These are phyloP conservation scores for Scaptomyza cyrtandrae DNA, from an alignment of 2,888 invertebrate species.

Conservation along the genomic window DNA sequence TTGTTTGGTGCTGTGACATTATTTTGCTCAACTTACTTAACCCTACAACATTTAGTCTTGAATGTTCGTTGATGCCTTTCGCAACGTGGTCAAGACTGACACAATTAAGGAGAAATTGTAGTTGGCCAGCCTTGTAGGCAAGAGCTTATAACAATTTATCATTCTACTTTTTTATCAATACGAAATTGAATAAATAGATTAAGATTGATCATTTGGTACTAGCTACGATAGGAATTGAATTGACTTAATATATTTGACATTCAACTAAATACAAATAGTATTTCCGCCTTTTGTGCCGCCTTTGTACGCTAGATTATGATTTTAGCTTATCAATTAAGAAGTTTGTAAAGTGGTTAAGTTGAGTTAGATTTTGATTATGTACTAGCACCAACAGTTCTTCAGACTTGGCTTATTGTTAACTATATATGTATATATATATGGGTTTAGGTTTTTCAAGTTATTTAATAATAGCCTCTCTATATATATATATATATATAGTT, in stretches of 20 bases:
- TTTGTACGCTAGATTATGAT: not conserved
- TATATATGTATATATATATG: not conserved
- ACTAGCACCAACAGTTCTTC: not conserved
- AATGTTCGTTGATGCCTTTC: conserved; percentile 10
- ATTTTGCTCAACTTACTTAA: not conserved
- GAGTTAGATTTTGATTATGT: not conserved
- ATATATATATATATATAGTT: not conserved
- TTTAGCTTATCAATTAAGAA: not conserved
- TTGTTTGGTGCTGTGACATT: conserved; percentile 2
- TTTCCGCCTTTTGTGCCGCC: not conserved
- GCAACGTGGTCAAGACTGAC: conserved; percentile 22
- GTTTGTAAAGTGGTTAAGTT: not conserved
- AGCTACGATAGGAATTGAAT: too few species aligned
- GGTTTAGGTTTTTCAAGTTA: too few species aligned
- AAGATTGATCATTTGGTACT: not conserved
- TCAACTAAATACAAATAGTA: not conserved
- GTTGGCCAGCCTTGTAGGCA: conserved; percentile 4
- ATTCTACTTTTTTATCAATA: not conserved
- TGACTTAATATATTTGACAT: too few species aligned
- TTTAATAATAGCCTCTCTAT: too few species aligned
- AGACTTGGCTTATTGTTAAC: not conserved
- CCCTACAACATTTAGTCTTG: conserved; percentile 32
- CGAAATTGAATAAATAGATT: not conserved
- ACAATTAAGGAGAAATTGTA: conserved; percentile 1
- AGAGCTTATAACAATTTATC: not conserved